phyloP scores from a whole-genome alignment of 2,888 invertebrate species.

The Hetaerina titia region DNA sequence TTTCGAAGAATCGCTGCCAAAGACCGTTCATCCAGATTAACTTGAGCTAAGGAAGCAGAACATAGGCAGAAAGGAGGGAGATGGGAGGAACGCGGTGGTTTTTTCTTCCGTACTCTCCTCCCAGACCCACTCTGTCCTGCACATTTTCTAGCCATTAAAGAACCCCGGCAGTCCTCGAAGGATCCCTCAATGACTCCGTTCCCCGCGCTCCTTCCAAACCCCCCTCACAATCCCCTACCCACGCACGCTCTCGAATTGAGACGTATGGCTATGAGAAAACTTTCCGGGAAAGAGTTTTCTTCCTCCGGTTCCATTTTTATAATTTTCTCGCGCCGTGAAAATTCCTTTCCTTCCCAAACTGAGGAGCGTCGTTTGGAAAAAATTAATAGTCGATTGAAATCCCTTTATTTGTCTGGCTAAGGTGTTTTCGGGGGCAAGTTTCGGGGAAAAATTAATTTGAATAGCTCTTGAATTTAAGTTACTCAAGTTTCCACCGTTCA shows the following conservation, averaged over 20 bases:
- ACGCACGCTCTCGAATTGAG: neutral
- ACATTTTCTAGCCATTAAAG: neutral
- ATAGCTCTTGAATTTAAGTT: neutral
- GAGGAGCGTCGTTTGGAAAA: neutral
- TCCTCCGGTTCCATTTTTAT: neutral
- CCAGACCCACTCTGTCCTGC: neutral
- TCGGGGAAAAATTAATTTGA: neutral
- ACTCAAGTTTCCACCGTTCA: conserved; percentile 11
- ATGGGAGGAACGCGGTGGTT: neutral
- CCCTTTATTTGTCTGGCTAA: neutral
- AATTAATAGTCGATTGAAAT: conserved; percentile 24
- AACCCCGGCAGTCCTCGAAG: neutral
- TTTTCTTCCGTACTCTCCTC: neutral
- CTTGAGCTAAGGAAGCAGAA: conserved; percentile 29
- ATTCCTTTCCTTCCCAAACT: neutral
- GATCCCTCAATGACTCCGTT: neutral
- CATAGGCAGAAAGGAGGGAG: neutral
- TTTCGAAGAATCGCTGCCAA: neutral
- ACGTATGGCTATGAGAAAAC: conserved; percentile 20
- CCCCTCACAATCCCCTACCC: neutral
- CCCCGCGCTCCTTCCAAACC: neutral
- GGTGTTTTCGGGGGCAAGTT: neutral
- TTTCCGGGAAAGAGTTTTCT: neutral
- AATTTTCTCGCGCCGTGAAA: neutral
- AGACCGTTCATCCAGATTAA: conserved; percentile 5